phyloP scores from a whole-genome alignment of 92 coral and sea anemone species.

The Heteractis magnifica region DNA sequence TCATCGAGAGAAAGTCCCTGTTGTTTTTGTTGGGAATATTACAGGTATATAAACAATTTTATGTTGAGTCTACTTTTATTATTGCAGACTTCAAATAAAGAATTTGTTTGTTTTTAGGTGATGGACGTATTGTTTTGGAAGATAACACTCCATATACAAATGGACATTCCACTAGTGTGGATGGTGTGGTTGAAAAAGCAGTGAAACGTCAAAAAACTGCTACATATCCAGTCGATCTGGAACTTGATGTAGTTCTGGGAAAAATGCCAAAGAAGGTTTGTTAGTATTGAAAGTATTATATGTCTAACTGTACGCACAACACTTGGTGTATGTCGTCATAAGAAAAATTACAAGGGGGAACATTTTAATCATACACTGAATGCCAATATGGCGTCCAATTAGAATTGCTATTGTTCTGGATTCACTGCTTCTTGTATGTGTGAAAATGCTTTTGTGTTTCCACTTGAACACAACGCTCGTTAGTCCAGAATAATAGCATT shows the following conservation, averaged over 20 bases:
- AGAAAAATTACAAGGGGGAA: too few relatives aligned
- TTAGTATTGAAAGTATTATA: background rate
- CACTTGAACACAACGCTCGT: too few relatives aligned
- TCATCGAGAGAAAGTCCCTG: conserved; percentile 87
- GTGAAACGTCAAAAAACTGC: conserved; percentile 62
- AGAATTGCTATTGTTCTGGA: too few relatives aligned
- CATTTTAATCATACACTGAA: too few relatives aligned
- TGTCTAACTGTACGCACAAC: background rate
- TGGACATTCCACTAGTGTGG: conserved; percentile 19
- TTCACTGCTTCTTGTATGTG: too few relatives aligned
- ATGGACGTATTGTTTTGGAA: conserved; percentile 87
- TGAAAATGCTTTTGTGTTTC: too few relatives aligned
- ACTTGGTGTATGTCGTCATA: too few relatives aligned
- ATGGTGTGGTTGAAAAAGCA: conserved; percentile 35
- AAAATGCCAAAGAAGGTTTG: conserved; percentile 92
- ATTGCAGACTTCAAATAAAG: background rate
- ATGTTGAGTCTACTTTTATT: background rate
- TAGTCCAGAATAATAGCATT: too few relatives aligned
- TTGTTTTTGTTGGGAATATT: conserved; percentile 87
- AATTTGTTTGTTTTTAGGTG: conserved; percentile 50
- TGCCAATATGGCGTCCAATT: too few relatives aligned
- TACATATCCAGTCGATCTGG: conserved; percentile 83
- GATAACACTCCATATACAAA: conserved; percentile 50
- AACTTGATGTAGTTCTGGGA: conserved; percentile 95
- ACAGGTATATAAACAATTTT: conserved; percentile 63